These are phyloP conservation scores for Psittacula echo DNA, from an alignment of 2,797 vertebrate genomes.

Conservation along the genomic window DNA sequence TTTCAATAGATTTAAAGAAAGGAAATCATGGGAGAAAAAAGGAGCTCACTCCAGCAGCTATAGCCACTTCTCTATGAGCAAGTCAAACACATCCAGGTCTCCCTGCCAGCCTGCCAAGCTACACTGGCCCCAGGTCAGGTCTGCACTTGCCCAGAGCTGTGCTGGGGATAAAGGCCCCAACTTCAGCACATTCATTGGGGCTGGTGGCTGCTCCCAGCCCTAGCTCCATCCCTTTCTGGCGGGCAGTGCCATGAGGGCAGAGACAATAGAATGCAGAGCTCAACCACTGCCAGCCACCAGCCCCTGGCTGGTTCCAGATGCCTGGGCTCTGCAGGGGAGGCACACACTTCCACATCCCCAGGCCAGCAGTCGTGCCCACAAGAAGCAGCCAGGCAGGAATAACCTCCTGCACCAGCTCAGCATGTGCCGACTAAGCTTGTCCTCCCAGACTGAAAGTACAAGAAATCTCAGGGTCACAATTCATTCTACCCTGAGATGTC, in stretches of 20 bases:
- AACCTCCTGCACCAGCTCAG: neutral
- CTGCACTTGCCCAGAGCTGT: accelerated
- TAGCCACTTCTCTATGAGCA: neutral
- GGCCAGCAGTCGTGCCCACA: accelerated
- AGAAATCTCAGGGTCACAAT: neutral
- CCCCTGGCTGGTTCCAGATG: neutral
- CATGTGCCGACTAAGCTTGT: accelerated
- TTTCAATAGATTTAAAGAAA: neutral
- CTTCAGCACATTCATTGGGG: too few species aligned
- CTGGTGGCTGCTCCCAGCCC: neutral
- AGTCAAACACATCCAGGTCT: neutral
- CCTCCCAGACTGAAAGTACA: neutral
- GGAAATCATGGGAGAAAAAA: neutral
- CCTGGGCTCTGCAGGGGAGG: too few species aligned
- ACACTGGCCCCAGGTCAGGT: neutral
- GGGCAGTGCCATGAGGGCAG: neutral
- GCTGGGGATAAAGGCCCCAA: neutral
- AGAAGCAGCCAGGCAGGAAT: neutral
- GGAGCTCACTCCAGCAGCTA: neutral
- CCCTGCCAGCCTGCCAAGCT: neutral
- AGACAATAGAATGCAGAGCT: neutral
- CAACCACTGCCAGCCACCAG: neutral
- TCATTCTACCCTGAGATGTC: neutral
- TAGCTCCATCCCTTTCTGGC: neutral
- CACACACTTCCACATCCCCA: neutral